Conservation (phyloP, 2,797 vertebrate genomes). For the Galagoides demidoff region DNA sequence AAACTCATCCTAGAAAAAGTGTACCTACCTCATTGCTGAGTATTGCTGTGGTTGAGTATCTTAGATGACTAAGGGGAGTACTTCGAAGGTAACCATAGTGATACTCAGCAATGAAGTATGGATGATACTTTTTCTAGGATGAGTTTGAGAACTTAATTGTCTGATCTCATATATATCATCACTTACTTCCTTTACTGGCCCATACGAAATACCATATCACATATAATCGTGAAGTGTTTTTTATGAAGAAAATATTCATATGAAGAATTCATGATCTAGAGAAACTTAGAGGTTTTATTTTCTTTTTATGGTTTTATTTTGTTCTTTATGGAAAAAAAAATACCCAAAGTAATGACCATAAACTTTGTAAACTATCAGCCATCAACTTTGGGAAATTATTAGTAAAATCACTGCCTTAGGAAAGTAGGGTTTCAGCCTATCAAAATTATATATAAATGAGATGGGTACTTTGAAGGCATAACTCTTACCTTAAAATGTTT, state of each 20-base stretch:
- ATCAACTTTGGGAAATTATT: slow-evolving; percentile 10
- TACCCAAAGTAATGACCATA: background rate
- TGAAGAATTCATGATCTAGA: background rate
- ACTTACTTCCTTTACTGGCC: background rate
- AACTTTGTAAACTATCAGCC: slow-evolving; percentile 30
- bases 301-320: background rate
- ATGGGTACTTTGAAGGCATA: background rate
- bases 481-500: background rate
- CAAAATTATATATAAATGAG: background rate
- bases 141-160: too few species aligned
- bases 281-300: background rate
- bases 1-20: too few species aligned
- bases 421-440: slow-evolving; percentile 29
- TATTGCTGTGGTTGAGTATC: too few species aligned
- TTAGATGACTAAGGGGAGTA: too few species aligned
- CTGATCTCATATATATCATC: background rate
- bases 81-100: too few species aligned
- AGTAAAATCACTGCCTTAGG: background rate
- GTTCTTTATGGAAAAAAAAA: background rate
- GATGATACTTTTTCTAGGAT: too few species aligned
- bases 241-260: slow-evolving; percentile 5
- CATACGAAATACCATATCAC: background rate
- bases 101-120: too few species aligned
- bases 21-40: too few species aligned
- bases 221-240: background rate